Evolutionary conservation across 2,113 vertebrate species (phyloP), one percentile per base, ranked within the genome.

Genomic region (Butorides virescens): DNA sequence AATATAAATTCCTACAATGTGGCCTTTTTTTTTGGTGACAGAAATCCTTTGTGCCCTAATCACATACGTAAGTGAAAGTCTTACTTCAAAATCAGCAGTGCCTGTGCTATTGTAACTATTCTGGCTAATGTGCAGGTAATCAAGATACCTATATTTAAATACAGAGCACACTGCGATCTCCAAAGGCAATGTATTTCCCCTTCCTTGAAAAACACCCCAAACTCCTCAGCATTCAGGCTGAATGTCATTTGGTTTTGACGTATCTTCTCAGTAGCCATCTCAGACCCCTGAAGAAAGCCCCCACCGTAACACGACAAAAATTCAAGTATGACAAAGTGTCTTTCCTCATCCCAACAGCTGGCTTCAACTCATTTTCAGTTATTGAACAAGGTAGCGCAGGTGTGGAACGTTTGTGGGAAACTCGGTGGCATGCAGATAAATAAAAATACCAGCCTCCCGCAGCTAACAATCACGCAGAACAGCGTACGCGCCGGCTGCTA

Each of bases 361-460:
- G 67, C 73, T 93, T 61, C 21, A 86, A 73, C 87, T 93, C 67
- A 91, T 78, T 88, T 29, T 11, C 85, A 67, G 94, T 10, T 68
- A 75, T 4, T 17, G 82, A 90, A 91, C 71, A 73, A 91, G 81
- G 90, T 26, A 15, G 15, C 1, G 6, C 94, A 94, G 93, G 95
- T 96, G 96, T 61, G 67, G 73, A 96, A 91, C 4, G 20, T 39
- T 63, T 52, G 78, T 5, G 80, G 74, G 80, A 27, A 85, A 15
- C 73, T 72, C 1, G 14, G 78, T 75, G 61, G 90, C 61, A 73
- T 15, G 44, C 39, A 42, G 95, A 91, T 83, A 96, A 96, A 96
- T 67, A 89, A 66, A 81, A 97, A 49, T 34, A 93, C 86, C 91
- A 94, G 93, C 92, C 84, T 80, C 96, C 97, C 70, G 85, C 91